phyloP scores from a whole-genome alignment of 1,140 invertebrate species.

The Drosophila lowei region DNA sequence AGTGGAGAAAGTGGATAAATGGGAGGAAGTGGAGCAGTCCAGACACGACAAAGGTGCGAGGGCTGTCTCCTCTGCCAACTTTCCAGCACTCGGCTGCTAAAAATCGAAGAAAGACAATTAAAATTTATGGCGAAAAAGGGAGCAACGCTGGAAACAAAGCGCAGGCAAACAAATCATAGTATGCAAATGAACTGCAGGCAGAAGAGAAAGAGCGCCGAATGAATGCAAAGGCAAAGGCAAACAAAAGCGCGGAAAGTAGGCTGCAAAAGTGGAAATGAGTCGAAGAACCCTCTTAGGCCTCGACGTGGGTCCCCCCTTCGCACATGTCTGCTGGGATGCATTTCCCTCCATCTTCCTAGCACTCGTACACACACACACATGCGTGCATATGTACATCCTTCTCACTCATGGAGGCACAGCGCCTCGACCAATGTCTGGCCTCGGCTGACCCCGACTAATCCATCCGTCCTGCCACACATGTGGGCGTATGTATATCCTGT shows the following conservation, averaged over 20 bases:
- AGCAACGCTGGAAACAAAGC: constrained; percentile 52
- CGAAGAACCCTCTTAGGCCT: not conserved
- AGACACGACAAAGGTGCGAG: constrained; percentile 49
- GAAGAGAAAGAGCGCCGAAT: too few relatives aligned
- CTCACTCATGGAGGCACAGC: not conserved
- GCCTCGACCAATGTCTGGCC: constrained; percentile 50
- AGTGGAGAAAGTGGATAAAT: not conserved
- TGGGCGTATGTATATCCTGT: constrained; percentile 50
- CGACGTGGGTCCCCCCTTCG: not conserved
- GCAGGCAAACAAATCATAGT: constrained; percentile 47
- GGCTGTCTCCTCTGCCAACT: too few relatives aligned
- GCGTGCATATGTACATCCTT: constrained; percentile 6
- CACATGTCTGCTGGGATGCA: too few relatives aligned
- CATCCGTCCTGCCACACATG: constrained; percentile 58
- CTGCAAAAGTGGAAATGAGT: constrained; percentile 30
- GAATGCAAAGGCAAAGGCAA: constrained; percentile 25
- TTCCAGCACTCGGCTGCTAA: too few relatives aligned
- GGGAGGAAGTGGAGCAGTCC: constrained; percentile 15
- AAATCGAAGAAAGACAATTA: constrained; percentile 80
- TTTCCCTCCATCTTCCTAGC: constrained; percentile 4
- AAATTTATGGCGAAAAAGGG: constrained; percentile 65
- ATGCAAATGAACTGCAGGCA: constrained; percentile 36
- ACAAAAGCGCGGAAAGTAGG: constrained; percentile 41
- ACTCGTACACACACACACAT: not conserved
- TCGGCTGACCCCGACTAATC: constrained; percentile 49